These are phyloP conservation scores for Odontomyia ornata DNA, from an alignment of 2,888 invertebrate genomes.

Conservation along the genomic window DNA sequence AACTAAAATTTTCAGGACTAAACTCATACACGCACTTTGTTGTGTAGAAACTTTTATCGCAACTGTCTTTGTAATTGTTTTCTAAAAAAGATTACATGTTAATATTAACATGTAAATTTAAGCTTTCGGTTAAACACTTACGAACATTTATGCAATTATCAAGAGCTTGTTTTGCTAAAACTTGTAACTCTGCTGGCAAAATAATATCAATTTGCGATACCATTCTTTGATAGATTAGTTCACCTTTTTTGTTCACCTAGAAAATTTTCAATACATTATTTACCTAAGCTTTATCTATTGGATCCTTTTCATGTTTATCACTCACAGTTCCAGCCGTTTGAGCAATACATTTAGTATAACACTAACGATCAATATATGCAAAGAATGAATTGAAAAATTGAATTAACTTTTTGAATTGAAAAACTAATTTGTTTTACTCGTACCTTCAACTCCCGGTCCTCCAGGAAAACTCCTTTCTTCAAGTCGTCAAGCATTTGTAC, in stretches of 20 bases:
- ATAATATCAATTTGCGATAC: constrained; percentile 46
- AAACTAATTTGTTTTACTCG: constrained; percentile 21
- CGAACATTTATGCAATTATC: constrained; percentile 43
- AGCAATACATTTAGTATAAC: constrained; percentile 59
- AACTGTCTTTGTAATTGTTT: constrained; percentile 47
- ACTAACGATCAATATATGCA: no score
- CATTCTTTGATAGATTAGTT: constrained; percentile 42
- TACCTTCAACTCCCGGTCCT: constrained; percentile 58
- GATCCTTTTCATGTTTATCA: background rate
- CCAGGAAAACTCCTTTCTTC: constrained; percentile 57
- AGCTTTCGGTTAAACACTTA: constrained; percentile 16
- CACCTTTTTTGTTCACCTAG: constrained; percentile 48
- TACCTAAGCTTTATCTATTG: background rate
- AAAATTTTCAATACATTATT: background rate
- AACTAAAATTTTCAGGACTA: constrained; percentile 38
- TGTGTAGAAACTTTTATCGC: constrained; percentile 47
- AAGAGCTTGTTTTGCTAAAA: constrained; percentile 8
- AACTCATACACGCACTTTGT: constrained; percentile 43
- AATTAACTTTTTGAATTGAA: background rate
- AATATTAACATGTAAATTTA: constrained; percentile 2
- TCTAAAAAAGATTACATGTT: constrained; percentile 39
- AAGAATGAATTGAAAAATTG: constrained; percentile 19
- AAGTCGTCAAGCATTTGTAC: constrained; percentile 56
- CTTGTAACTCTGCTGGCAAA: constrained; percentile 43
- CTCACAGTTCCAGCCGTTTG: constrained; percentile 59